Evolutionary conservation across 2,113 vertebrate genomes (phyloP), one percentile per base, ranked within the genome.

Genomic region (Coryphaenoides rupestris): DNA sequence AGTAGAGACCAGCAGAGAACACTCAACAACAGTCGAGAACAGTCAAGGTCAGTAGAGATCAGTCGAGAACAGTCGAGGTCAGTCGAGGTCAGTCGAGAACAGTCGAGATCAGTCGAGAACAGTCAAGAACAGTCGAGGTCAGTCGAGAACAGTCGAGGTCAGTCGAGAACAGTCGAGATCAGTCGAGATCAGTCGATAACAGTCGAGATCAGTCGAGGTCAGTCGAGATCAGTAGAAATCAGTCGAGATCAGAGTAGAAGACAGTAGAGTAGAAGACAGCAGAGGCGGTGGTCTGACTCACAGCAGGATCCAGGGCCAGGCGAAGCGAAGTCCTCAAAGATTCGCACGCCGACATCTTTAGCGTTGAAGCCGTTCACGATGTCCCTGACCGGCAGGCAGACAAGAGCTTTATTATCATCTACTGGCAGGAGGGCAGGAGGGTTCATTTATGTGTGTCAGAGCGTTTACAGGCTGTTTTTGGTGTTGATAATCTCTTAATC

Each of bases 301-400:
- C 95, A 89, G 1, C n/a, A 96, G 86, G 70, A 96, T 95, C 95
- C 94, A 96, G 1, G 92, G 86, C 95, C 95, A 96, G 24, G 93
- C 88, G 84, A 88, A 0, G 94, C 92, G 69, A 96, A 93, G 66
- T 96, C 95, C 76, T 93, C 93, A 83, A 96, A 96, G 84, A 96
- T 93, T 60, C 89, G 88, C 21, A 92, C 66, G 0, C 88, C 88
- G 0, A 96, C 55, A 1, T 95, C 91, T 45, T 78, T 86, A 58
- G 87, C 86, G 47, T 89, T 90, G 57, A 96, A 91, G 26, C 87
- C 55, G 0, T 72, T 77, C n/a, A 88, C 3, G 13, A 89, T 2
- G 66, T 84, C 63, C 62, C 73, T 84, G 72, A 68, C 16, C 63
- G 21, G 62, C 33, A 78, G 14, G 64, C 24, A 63, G 60, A 66